These are phyloP conservation scores for Sternarchorhynchus goeldii DNA, from an alignment of 2,797 vertebrate genomes.

Conservation along the genomic window DNA sequence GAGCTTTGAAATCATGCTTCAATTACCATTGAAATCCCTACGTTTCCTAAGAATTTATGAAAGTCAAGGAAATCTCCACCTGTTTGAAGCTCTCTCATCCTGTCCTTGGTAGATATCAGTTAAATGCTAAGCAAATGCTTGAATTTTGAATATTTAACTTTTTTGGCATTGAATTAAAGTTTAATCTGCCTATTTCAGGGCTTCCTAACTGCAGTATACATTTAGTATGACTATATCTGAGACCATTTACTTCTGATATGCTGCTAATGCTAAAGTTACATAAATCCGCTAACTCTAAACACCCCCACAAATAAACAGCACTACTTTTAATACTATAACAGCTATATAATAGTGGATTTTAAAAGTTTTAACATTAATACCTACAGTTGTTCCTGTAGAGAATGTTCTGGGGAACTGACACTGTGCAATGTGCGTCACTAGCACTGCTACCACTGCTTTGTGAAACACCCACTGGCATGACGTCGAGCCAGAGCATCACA, in stretches of 20 bases:
- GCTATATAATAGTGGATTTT: no score
- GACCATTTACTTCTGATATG: neutral
- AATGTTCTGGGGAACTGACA: neutral
- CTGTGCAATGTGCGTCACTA: slow-evolving; percentile 9
- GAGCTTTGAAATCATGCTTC: slow-evolving; percentile 23
- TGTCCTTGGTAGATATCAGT: slow-evolving; percentile 14
- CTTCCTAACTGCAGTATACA: neutral
- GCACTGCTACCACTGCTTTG: neutral
- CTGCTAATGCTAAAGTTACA: neutral
- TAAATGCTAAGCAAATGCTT: slow-evolving; percentile 6
- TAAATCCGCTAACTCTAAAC: neutral
- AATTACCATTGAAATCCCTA: slow-evolving; percentile 25
- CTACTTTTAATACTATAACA: no score
- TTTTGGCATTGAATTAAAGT: slow-evolving; percentile 2
- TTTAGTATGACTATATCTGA: neutral
- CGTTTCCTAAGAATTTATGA: slow-evolving; percentile 7
- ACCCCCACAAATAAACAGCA: neutral
- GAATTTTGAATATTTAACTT: neutral
- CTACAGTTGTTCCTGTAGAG: neutral
- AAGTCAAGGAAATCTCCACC: slow-evolving; percentile 16
- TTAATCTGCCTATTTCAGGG: neutral
- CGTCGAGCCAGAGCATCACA: slow-evolving; percentile 1
- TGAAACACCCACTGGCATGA: neutral
- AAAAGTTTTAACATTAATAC: no score
- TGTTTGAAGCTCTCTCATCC: slow-evolving; percentile 15